Percentiles rank a stretch among this genome's conserved stretches.
Conservation (phyloP, 1,140 invertebrate genomes). For the Calliphora vicina region DNA sequence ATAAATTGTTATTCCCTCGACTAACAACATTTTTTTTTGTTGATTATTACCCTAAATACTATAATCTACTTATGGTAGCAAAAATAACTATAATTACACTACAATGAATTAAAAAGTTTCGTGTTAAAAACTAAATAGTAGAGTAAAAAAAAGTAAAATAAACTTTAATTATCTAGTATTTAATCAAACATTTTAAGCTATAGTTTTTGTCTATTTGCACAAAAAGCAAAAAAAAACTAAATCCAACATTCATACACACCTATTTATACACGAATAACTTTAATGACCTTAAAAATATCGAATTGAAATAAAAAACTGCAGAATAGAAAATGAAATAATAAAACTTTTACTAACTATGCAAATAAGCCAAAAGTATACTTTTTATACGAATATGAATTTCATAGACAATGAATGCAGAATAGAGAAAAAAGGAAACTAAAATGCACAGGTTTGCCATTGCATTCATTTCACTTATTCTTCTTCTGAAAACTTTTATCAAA, state of each 20-base stretch:
- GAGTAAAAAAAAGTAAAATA: neutral
- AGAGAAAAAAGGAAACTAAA: neutral
- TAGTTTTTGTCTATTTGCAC: neutral
- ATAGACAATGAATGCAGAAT: constrained; percentile 23
- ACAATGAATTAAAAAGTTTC: no score
- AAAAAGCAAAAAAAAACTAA: neutral
- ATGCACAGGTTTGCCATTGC: neutral
- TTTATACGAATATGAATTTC: neutral
- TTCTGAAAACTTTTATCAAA: neutral
- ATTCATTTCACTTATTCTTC: neutral
- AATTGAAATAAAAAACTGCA: neutral
- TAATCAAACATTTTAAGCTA: neutral
- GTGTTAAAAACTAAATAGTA: no score
- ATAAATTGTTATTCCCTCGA: no score
- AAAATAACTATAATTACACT: no score
- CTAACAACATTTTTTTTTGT: no score
- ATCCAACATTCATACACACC: neutral
- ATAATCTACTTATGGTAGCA: no score
- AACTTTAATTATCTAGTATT: neutral
- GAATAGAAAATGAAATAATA: neutral
- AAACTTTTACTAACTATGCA: constrained; percentile 6
- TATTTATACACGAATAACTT: neutral
- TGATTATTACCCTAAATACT: no score
- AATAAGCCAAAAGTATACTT: neutral
- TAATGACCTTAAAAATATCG: constrained; percentile 21